These are phyloP conservation scores for Tetramorium alpestre DNA, from an alignment of 1,140 invertebrate species.

Conservation along the genomic window DNA sequence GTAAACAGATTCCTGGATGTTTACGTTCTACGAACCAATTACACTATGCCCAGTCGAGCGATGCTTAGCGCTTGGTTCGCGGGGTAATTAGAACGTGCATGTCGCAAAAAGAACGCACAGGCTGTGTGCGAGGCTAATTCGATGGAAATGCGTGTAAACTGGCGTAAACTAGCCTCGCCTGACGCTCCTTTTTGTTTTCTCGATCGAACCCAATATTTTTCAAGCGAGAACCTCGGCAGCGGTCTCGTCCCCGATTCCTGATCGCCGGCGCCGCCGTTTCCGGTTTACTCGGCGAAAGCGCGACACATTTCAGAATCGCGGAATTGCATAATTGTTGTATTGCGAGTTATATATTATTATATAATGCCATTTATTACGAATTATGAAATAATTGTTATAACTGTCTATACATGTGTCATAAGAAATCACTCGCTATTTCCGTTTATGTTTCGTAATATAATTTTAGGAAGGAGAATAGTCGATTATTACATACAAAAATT, in stretches of 20 bases:
- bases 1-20: constrained; percentile 63
- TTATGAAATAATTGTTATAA: background rate
- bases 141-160: constrained; percentile 60
- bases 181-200: constrained; percentile 47
- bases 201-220: constrained; percentile 17
- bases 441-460: background rate
- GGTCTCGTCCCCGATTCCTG: constrained; percentile 3
- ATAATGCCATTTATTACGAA: background rate
- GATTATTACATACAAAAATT: background rate
- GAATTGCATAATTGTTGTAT: background rate
- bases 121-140: constrained; percentile 59
- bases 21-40: constrained; percentile 50
- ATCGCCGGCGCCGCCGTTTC: constrained; percentile 1
- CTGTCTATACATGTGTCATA: background rate
- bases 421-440: background rate
- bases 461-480: background rate
- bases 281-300: background rate
- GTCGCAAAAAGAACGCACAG: constrained; percentile 59
- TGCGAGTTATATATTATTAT: background rate
- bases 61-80: constrained; percentile 64
- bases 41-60: constrained; percentile 60
- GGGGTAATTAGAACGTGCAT: constrained; percentile 68
- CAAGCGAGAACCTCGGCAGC: constrained; percentile 6
- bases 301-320: background rate
- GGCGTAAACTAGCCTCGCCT: constrained; percentile 53